Evolutionary conservation across 2,113 vertebrate genomes (phyloP).

Genomic region (Melanerpes aurifrons): DNA sequence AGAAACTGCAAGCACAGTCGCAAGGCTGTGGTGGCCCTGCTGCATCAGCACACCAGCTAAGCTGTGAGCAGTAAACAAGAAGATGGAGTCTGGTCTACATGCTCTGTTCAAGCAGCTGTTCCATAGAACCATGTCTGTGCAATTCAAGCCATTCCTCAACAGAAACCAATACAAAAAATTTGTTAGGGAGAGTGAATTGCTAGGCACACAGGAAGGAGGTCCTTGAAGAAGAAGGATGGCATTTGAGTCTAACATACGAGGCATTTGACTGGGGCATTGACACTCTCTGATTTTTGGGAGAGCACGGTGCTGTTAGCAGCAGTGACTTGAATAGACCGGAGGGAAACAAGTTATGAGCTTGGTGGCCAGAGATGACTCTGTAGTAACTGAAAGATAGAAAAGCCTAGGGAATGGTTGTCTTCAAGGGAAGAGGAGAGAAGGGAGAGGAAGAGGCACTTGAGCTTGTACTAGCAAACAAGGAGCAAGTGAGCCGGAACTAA

Average conservation of each 20-base stretch:
- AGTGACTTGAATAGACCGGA: background rate
- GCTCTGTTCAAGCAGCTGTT: no score
- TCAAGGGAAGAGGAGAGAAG: background rate
- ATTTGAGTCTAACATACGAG: fast-evolving
- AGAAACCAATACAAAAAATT: background rate
- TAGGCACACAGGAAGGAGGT: background rate
- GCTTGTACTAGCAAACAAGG: background rate
- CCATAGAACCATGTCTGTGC: no score
- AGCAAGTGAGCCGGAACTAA: background rate
- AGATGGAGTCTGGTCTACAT: no score
- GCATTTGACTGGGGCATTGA: background rate
- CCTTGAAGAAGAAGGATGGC: background rate
- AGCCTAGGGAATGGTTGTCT: background rate
- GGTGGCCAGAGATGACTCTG: background rate
- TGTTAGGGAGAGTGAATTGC: background rate
- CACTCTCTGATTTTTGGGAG: background rate
- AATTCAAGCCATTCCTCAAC: no score
- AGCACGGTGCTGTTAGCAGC: background rate
- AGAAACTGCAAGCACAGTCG: no score
- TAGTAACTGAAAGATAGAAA: background rate
- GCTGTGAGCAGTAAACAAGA: no score
- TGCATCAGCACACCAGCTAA: no score
- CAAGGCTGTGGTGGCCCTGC: no score
- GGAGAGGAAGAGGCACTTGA: background rate
- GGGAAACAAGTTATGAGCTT: background rate